A percentile compares a stretch with the other conserved stretches of the same genome.
Conservation (phyloP, 2,797 vertebrate species). For the Sebastes miniatus region DNA sequence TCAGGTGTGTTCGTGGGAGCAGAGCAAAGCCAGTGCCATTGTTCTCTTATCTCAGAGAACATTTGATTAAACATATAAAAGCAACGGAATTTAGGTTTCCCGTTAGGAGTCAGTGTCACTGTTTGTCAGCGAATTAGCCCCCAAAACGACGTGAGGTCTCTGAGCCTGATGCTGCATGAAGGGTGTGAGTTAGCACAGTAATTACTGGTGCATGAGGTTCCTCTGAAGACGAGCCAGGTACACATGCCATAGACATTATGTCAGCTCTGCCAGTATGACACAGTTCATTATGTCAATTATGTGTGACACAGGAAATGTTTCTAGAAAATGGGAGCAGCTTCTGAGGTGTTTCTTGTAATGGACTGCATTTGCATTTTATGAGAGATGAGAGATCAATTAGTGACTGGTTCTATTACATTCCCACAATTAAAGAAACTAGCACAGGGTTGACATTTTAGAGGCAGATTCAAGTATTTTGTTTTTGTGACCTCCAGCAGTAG, state of each 20-base stretch:
- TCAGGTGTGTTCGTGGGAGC: conserved; percentile 23
- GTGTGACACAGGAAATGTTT: not conserved
- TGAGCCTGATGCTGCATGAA: not conserved
- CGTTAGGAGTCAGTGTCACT: not conserved
- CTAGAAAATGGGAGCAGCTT: not conserved
- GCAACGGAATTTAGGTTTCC: not conserved
- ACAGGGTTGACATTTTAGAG: not conserved
- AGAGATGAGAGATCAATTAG: not conserved
- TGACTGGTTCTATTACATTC: not conserved
- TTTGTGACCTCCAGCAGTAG: not conserved
- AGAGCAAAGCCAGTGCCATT: conserved; percentile 18
- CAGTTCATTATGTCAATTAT: not conserved
- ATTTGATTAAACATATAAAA: conserved; percentile 25
- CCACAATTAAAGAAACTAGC: not conserved
- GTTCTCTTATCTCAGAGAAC: conserved; percentile 38
- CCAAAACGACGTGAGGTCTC: not conserved
- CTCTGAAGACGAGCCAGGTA: not conserved
- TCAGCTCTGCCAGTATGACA: not conserved
- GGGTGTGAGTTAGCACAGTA: not conserved
- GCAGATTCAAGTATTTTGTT: not conserved
- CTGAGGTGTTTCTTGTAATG: not conserved
- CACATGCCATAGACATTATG: not conserved
- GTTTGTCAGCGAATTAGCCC: not conserved
- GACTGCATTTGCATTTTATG: not conserved
- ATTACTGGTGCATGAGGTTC: not conserved